Conservation (phyloP, 2,113 vertebrate species). For the Megaptera novaeangliae region DNA sequence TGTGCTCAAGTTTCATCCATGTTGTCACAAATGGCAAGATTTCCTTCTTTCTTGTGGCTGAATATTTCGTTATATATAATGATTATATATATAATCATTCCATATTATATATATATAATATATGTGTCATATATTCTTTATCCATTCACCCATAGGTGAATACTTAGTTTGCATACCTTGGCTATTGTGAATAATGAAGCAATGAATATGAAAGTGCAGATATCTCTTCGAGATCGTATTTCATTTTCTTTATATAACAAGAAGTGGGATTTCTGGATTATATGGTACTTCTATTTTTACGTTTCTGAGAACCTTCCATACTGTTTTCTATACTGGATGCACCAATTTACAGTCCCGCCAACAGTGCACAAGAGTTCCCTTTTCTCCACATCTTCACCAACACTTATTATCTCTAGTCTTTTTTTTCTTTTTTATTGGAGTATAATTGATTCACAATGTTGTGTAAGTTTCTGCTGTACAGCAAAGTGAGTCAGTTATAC, state of each 20-base stretch:
- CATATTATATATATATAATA: neutral
- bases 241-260: neutral
- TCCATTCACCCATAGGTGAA: neutral
- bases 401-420: neutral
- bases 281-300: neutral
- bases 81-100: neutral
- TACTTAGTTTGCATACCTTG: neutral
- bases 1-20: neutral
- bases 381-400: neutral
- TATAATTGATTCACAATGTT: neutral
- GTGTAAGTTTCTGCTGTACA: neutral
- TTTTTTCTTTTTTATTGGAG: neutral
- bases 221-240: neutral
- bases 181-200: neutral
- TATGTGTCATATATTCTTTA: neutral
- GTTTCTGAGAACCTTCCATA: neutral
- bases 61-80: neutral
- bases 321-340: neutral
- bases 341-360: neutral
- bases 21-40: neutral
- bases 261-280: neutral
- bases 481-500: neutral
- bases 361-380: neutral
- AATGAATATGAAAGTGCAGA: neutral
- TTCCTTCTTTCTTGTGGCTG: neutral